Percentiles rank a stretch among this genome's conserved stretches.
Conservation (phyloP, 2,888 invertebrate genomes). For the Chymomyza caudatula region DNA sequence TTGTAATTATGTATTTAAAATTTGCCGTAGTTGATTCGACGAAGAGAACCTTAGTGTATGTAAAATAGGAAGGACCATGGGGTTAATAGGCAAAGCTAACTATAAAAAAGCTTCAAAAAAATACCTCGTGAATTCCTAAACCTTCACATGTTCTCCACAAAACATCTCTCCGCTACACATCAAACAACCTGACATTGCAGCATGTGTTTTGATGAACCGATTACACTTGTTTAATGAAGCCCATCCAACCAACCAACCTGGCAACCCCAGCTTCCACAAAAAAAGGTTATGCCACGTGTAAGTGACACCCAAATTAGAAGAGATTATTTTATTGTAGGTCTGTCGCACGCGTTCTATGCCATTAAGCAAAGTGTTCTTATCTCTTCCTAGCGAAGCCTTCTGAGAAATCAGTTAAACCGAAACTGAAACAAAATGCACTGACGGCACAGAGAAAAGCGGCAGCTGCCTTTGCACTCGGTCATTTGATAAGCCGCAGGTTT, state of each 20-base stretch:
- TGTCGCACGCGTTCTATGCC: conserved; percentile 8
- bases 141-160: background rate
- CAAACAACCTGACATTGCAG: conserved; percentile 30
- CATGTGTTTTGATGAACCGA: conserved; percentile 42
- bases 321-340: conserved; percentile 73
- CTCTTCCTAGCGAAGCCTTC: conserved; percentile 13
- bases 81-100: no score
- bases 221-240: conserved; percentile 39
- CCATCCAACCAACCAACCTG: background rate
- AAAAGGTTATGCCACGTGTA: conserved; percentile 60
- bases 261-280: background rate
- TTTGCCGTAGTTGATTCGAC: no score
- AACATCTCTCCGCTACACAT: conserved; percentile 10
- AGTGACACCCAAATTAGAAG: conserved; percentile 75
- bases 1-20: no score
- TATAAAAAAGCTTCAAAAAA: background rate
- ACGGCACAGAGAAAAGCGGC: background rate
- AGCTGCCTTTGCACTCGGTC: background rate
- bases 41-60: no score
- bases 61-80: no score
- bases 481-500: background rate
- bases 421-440: conserved; percentile 1
- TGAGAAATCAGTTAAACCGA: conserved; percentile 11
- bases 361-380: conserved; percentile 35
- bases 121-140: background rate